Evolutionary conservation across 2,888 invertebrate genomes (phyloP), one percentile per base, ranked within the genome.

Genomic region (Altica lythri): DNA sequence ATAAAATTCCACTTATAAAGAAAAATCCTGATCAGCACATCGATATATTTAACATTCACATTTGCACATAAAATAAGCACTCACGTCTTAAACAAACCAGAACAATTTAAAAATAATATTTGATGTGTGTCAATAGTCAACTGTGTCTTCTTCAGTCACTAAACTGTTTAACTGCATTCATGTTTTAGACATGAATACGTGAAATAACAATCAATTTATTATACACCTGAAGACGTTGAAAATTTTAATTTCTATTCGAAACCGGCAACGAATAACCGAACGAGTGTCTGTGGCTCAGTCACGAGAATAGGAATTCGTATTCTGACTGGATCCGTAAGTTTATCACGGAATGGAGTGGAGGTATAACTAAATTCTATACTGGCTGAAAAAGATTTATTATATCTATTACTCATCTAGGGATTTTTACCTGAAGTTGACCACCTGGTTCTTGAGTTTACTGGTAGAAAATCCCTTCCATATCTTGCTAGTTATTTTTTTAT

Each of bases 71-170:
- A 18, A 38, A 18, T 2, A 38, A n/a, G n/a, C n/a, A n/a, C n/a
- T n/a, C 53, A 53, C 37, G 35, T 42, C 25, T 29, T 16, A n/a
- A 14, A 49, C 42, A 17, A 50, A 57, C 42, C 44, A 53, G 50
- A 50, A 46, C 57, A 46, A 22, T 38, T n/a, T 3, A 29, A 29
- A 38, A 10, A 34, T 19, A 38, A 27, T 8, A 22, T 1, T 18
- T 13, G 34, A 56, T 48, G 38, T 56, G n/a, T 48, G 55, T 52
- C 55, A 56, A 56, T 48, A 52, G 37, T 43, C 25, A 43, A 51
- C 42, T 12, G 17, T 45, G 50, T 43, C 44, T 19, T 35, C 27
- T 35, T 42, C 38, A 38, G 16, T 38, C 38, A 38, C 38, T 38
- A 35, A 16, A 35, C 35, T 40, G 16, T n/a, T 4, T 40, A 37